phyloP scores from a whole-genome alignment of 2,888 invertebrate species.

The Heterodera filipjevi region DNA sequence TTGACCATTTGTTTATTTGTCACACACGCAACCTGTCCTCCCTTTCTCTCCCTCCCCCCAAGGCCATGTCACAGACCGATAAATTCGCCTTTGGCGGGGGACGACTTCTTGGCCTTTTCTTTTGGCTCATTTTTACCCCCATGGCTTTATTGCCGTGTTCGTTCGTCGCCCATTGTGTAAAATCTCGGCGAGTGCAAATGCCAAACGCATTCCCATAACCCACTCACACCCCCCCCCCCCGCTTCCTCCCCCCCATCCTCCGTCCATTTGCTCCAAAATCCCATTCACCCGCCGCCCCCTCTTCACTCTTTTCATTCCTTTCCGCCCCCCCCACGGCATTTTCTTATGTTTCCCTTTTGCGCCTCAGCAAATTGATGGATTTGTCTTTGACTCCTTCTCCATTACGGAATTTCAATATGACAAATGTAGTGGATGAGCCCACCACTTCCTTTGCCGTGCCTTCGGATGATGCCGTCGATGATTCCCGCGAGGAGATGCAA shows the following conservation, averaged over 20 bases:
- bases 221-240: too few relatives aligned
- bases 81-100: too few relatives aligned
- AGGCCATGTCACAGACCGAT: background rate
- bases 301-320: background rate
- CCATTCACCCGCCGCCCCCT: background rate
- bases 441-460: background rate
- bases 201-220: too few relatives aligned
- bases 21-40: background rate
- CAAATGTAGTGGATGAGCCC: background rate
- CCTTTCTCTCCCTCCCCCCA: background rate
- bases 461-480: background rate
- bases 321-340: background rate
- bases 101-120: too few relatives aligned
- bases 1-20: background rate
- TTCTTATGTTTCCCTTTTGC: background rate
- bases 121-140: too few relatives aligned
- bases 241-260: background rate
- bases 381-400: background rate
- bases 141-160: too few relatives aligned
- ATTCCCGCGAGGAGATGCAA: constrained; percentile 29
- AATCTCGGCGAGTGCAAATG: too few relatives aligned
- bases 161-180: too few relatives aligned
- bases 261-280: background rate
- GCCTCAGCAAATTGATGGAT: background rate
- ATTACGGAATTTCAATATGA: background rate